These are phyloP conservation scores for Monarcha castaneiventris DNA, from an alignment of 2,113 vertebrate genomes.

Conservation along the genomic window DNA sequence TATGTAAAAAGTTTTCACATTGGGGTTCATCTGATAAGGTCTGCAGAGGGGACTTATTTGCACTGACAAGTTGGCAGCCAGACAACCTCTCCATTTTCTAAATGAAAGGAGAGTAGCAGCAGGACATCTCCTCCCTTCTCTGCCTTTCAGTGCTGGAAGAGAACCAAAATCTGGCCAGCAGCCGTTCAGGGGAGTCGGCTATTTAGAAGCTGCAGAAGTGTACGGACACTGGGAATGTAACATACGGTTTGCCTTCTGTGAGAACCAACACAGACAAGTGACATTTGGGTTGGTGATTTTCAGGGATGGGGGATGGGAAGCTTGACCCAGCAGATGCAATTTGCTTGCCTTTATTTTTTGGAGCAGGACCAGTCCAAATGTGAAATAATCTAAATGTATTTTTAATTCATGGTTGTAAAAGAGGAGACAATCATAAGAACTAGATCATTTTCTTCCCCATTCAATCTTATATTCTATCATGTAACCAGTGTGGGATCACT, in stretches of 20 bases:
- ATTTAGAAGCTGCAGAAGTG: slow-evolving; percentile 16
- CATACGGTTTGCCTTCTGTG: slow-evolving; percentile 42
- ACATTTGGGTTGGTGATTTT: neutral
- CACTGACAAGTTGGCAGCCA: slow-evolving; percentile 58
- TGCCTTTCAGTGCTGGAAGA: neutral
- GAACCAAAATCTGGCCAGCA: slow-evolving; percentile 23
- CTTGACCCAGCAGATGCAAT: neutral
- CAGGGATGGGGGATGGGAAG: neutral
- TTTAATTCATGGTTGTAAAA: neutral
- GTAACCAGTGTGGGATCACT: neutral
- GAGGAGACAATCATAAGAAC: neutral
- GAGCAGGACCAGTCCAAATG: neutral
- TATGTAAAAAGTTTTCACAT: slow-evolving; percentile 52
- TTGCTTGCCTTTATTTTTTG: neutral
- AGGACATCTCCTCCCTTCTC: slow-evolving; percentile 41
- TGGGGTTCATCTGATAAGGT: slow-evolving; percentile 42
- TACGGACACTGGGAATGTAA: neutral
- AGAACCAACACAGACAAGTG: slow-evolving; percentile 1
- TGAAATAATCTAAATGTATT: neutral
- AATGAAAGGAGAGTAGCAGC: slow-evolving; percentile 57
- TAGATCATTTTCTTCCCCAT: neutral
- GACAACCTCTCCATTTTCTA: slow-evolving; percentile 57
- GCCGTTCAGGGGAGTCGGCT: neutral
- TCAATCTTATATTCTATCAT: neutral
- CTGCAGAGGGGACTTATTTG: slow-evolving; percentile 12